Conservation (phyloP, 1,140 invertebrate genomes). For the Coenobita brevimanus region DNA sequence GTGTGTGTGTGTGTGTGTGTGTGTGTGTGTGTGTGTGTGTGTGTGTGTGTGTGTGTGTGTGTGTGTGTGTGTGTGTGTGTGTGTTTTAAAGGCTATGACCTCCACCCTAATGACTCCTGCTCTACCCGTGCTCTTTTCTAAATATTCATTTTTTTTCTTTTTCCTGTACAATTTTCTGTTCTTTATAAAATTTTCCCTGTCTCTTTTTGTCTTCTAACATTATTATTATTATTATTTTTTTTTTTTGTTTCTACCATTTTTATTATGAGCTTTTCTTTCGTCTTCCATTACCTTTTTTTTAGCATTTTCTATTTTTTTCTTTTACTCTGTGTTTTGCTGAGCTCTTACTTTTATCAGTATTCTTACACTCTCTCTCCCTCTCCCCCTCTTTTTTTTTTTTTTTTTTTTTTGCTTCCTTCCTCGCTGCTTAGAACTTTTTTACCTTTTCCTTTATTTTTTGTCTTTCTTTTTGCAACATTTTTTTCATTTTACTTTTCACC, state of each 20-base stretch:
- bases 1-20: constrained; percentile 18
- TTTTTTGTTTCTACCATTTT: background rate
- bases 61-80: background rate
- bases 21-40: constrained; percentile 9
- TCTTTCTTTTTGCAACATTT: background rate
- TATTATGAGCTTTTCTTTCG: background rate
- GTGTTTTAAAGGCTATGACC: background rate
- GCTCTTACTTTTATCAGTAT: background rate
- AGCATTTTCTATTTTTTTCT: background rate
- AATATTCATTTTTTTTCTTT: no score
- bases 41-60: background rate
- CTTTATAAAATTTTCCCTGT: no score
- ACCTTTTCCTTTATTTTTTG: background rate
- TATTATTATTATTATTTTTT: no score
- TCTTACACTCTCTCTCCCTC: background rate
- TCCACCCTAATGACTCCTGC: no score
- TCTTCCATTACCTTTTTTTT: background rate
- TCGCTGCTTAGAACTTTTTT: background rate
- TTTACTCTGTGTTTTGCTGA: no score
- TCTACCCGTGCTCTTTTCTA: no score
- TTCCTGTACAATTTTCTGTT: no score
- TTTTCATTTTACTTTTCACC: background rate
- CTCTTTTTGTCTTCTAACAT: no score
- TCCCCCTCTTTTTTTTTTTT: background rate
- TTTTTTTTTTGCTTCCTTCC: background rate